phyloP scores from a whole-genome alignment of 1,140 invertebrate species.

The Brachionus plicatilis region DNA sequence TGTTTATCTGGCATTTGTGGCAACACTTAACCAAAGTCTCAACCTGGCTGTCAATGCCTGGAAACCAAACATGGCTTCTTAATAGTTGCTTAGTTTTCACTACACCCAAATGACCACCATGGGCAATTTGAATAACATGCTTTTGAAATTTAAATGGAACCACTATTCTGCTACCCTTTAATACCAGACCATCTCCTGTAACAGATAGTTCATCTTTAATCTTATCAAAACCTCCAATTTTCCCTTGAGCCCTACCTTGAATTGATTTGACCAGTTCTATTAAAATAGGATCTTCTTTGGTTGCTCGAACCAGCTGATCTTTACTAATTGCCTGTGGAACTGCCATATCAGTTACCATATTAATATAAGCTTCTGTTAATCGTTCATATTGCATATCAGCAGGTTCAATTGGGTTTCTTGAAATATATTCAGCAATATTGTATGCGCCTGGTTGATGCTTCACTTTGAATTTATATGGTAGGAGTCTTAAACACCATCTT shows the following conservation, averaged over 20 bases:
- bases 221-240: neutral
- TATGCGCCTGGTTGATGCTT: neutral
- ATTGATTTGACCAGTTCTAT: neutral
- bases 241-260: neutral
- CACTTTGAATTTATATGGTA: neutral
- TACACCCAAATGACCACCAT: constrained; percentile 43
- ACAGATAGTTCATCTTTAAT: neutral
- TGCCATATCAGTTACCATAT: neutral
- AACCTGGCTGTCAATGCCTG: constrained; percentile 40
- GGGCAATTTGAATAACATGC: constrained; percentile 41
- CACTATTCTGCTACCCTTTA: constrained; percentile 41
- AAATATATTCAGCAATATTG: neutral
- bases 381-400: neutral
- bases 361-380: neutral
- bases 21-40: constrained; percentile 42
- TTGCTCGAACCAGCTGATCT: neutral
- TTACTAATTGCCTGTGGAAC: neutral
- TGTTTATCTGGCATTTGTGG: constrained; percentile 42
- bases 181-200: constrained; percentile 32
- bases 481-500: neutral
- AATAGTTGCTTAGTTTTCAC: constrained; percentile 43
- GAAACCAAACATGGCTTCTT: constrained; percentile 43
- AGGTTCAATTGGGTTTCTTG: neutral
- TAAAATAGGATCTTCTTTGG: neutral
- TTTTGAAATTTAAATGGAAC: constrained; percentile 42